A percentile compares a stretch with the other conserved stretches of the same genome.
phyloP scores from a whole-genome alignment of 2,888 invertebrate genomes.

The Heteropelma amictum region DNA sequence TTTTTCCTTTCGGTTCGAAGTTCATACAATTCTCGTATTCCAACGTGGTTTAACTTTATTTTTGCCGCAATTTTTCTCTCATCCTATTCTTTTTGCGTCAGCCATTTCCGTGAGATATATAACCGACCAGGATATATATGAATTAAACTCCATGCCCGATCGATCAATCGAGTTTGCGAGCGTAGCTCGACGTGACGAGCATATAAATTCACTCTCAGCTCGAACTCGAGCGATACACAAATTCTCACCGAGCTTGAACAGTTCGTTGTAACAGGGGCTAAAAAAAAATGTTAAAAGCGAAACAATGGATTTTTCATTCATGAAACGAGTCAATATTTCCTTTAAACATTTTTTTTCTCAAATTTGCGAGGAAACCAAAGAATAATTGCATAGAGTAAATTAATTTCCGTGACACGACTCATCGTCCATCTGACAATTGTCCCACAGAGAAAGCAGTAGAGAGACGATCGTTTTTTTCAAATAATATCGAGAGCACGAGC shows the following conservation, averaged over 20 bases:
- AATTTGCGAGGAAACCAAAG: too few species aligned
- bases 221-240: constrained; percentile 19
- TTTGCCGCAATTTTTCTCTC: background rate
- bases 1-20: background rate
- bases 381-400: too few species aligned
- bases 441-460: background rate
- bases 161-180: constrained; percentile 48
- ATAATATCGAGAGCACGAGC: constrained; percentile 6
- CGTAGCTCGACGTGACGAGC: constrained; percentile 31
- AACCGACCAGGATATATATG: constrained; percentile 20
- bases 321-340: too few species aligned
- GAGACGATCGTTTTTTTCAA: background rate
- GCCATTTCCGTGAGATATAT: constrained; percentile 7
- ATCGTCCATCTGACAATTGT: too few species aligned
- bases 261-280: background rate
- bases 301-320: too few species aligned
- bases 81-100: background rate
- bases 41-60: constrained; percentile 2
- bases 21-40: background rate
- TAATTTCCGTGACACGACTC: too few species aligned
- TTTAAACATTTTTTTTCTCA: too few species aligned
- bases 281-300: background rate
- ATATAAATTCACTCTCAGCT: constrained; percentile 36
- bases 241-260: constrained; percentile 1
- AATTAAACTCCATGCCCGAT: constrained; percentile 44